phyloP scores from a whole-genome alignment of 2,113 vertebrate genomes.

The Elgaria multicarinata region DNA sequence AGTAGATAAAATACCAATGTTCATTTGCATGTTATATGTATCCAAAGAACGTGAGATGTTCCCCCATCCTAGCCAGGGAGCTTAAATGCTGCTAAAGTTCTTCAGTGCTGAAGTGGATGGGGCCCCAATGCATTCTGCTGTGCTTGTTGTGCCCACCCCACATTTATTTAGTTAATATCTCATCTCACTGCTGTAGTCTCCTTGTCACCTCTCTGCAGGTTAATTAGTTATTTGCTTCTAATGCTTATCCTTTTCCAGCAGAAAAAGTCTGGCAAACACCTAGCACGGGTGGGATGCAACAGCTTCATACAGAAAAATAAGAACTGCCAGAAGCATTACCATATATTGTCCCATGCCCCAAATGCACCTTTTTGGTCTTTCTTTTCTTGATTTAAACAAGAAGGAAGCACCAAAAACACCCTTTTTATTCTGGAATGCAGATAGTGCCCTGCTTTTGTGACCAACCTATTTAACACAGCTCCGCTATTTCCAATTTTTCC shows the following conservation, averaged over 20 bases:
- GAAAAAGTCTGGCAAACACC: background rate
- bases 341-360: background rate
- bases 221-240: background rate
- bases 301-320: background rate
- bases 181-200: background rate
- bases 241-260: background rate
- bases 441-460: too few species aligned
- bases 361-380: background rate
- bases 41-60: background rate
- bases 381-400: background rate
- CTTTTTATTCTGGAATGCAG: background rate
- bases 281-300: background rate
- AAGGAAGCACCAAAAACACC: background rate
- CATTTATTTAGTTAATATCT: constrained; percentile 10
- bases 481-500: too few species aligned
- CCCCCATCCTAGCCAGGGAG: background rate
- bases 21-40: background rate
- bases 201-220: background rate
- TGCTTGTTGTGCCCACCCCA: background rate
- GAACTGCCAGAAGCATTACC: background rate
- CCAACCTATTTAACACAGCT: too few species aligned
- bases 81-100: background rate
- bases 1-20: background rate
- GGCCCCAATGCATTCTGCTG: constrained; percentile 17
- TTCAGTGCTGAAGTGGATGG: background rate